These are phyloP conservation scores for Leistus spinibarbis DNA, from an alignment of 2,888 invertebrate genomes.

Conservation along the genomic window DNA sequence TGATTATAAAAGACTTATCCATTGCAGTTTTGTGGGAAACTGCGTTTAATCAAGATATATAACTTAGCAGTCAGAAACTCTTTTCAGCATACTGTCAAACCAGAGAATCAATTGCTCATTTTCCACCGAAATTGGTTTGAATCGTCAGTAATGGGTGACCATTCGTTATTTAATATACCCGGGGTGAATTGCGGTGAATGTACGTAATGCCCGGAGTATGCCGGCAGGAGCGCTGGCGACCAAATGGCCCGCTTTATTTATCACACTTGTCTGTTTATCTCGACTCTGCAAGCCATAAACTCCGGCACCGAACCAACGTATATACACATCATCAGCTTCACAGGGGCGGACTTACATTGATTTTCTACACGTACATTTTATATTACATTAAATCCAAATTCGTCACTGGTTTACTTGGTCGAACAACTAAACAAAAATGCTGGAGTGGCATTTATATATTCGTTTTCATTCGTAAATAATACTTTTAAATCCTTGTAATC, in stretches of 20 bases:
- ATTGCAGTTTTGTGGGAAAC: no score
- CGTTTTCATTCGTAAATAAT: no score
- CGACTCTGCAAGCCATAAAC: conserved; percentile 4
- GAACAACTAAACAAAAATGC: no score
- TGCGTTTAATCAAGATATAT: no score
- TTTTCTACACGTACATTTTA: no score
- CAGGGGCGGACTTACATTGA: background rate
- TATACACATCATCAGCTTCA: background rate
- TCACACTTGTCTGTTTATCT: conserved; percentile 11
- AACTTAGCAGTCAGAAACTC: no score
- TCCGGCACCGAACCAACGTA: background rate
- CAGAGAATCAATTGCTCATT: background rate
- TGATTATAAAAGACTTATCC: no score
- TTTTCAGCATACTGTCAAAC: background rate
- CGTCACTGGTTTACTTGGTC: no score
- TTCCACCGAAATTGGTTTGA: background rate
- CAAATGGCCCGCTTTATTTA: conserved; percentile 7
- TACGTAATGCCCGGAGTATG: background rate
- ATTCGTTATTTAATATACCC: background rate
- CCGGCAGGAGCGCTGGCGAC: background rate
- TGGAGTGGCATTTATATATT: no score
- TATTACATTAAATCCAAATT: no score
- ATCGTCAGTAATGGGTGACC: background rate
- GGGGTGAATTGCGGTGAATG: background rate
- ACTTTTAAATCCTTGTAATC: no score